Conservation (phyloP, 2,113 vertebrate genomes). For the Hemiprocne comata region DNA sequence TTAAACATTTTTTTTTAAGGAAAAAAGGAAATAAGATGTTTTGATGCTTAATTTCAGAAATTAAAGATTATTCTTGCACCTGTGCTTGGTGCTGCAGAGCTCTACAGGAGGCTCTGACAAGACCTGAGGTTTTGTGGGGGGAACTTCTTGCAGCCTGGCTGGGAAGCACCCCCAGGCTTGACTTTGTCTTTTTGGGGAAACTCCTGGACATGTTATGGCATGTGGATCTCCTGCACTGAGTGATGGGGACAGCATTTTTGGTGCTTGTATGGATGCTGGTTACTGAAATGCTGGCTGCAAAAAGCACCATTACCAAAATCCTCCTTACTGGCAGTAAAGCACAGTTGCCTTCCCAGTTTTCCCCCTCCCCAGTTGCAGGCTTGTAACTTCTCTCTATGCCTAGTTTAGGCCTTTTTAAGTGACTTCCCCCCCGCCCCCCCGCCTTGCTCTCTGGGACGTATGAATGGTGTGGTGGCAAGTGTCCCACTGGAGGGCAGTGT, state of each 20-base stretch:
- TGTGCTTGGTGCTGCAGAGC: background rate
- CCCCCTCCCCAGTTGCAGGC: background rate
- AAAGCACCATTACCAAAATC: fast-evolving
- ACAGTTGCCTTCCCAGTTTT: background rate
- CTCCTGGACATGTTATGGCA: too few relatives aligned
- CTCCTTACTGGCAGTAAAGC: background rate
- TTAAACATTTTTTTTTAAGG: background rate
- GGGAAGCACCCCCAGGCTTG: background rate
- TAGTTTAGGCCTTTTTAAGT: background rate
- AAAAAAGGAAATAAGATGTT: background rate
- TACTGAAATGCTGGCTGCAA: background rate
- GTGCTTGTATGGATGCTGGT: background rate
- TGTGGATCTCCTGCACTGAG: fast-evolving
- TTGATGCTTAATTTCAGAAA: background rate
- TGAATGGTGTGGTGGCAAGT: fast-evolving
- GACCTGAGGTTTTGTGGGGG: background rate
- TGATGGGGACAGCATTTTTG: fast-evolving
- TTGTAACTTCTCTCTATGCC: background rate
- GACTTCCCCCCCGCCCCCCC: too few relatives aligned
- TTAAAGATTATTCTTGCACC: background rate
- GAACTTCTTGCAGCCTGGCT: background rate
- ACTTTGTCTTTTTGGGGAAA: background rate
- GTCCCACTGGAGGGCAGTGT: conserved; percentile 60
- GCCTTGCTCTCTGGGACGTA: too few relatives aligned
- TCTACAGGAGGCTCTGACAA: background rate